phyloP scores from a whole-genome alignment of 1,140 invertebrate species.

The Caenorhabditis brenneri region DNA sequence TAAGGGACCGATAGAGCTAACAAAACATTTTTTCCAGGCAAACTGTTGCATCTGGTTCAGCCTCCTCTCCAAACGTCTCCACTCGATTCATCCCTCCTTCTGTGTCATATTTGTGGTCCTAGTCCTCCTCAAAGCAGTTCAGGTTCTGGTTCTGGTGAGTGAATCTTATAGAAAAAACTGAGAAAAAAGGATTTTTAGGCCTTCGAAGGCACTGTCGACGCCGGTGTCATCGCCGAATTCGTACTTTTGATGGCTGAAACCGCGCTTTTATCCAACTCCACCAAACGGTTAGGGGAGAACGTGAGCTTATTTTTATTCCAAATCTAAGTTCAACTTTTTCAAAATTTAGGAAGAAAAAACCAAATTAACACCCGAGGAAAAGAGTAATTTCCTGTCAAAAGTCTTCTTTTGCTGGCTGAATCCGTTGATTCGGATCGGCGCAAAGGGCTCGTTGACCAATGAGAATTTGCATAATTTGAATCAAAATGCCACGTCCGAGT shows the following conservation, averaged over 20 bases:
- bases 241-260: slow-evolving; percentile 8
- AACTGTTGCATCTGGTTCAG: slow-evolving; percentile 41
- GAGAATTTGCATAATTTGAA: slow-evolving; percentile 14
- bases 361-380: slow-evolving; percentile 12
- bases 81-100: not conserved
- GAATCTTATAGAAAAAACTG: not conserved
- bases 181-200: not conserved
- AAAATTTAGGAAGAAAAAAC: not conserved
- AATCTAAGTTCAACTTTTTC: not conserved
- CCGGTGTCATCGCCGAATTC: slow-evolving; percentile 15
- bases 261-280: not conserved
- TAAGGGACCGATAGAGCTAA: no score
- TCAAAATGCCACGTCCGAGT: slow-evolving; percentile 15
- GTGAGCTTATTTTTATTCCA: not conserved
- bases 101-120: not conserved
- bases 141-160: slow-evolving; percentile 3
- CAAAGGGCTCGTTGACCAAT: not conserved
- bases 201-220: not conserved
- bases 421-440: not conserved
- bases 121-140: not conserved
- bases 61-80: slow-evolving; percentile 11
- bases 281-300: not conserved
- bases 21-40: slow-evolving; percentile 33
- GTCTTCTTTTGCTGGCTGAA: slow-evolving; percentile 40
- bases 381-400: not conserved